Evolutionary conservation across 1,140 invertebrate genomes (phyloP), one percentile per base, ranked within the genome.

Genomic region (Drosophila orena): DNA sequence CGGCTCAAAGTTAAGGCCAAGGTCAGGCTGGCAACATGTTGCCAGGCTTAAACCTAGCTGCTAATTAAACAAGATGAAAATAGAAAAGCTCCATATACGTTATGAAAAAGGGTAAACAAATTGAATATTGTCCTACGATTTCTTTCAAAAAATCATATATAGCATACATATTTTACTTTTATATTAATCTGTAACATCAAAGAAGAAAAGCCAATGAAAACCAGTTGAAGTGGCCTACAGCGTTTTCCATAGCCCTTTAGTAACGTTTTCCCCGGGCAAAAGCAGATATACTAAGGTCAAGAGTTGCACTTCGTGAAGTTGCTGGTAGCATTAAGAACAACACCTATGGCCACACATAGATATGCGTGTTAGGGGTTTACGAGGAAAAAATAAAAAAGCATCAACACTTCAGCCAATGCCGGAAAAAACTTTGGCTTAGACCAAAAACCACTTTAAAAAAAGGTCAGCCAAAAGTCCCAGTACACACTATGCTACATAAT

Each of bases 1-100:
- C 14, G 49, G 53, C 46, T 58, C 64, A 66, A 68, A 47, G 79
- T 57, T 53, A 74, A 79, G 69, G 79, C 61, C 79, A 81, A 83
- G 79, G 79, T 81, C 74, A 77, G 66, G 4, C 27, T 35, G 24
- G 38, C 60, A 75, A 66, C 71, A 76, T 75, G 72, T 75, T 65
- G 72, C 49, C 37, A 43, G 49, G 52, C 52, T 34, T 14, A 20
- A 37, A 15, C n/a, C 37, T 55, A 40, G 47, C 49, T 61, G 24
- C 30, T 30, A 8, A 30, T 30, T 30, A 30, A 8, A 10, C 30
- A 30, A 30, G 2, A 30, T 8, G 0, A 3, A 10, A 4, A 24
- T 24, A 4, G 27, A 30, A 27, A 27, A 1, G 27, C 6, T 7
- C 27, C 6, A 27, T 30, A 8, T 2, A 2, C 8, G 0, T 30